Base-by-base conservation (phyloP, 2,888 invertebrate genomes). In the Meiosimyza decipiens region DNA sequence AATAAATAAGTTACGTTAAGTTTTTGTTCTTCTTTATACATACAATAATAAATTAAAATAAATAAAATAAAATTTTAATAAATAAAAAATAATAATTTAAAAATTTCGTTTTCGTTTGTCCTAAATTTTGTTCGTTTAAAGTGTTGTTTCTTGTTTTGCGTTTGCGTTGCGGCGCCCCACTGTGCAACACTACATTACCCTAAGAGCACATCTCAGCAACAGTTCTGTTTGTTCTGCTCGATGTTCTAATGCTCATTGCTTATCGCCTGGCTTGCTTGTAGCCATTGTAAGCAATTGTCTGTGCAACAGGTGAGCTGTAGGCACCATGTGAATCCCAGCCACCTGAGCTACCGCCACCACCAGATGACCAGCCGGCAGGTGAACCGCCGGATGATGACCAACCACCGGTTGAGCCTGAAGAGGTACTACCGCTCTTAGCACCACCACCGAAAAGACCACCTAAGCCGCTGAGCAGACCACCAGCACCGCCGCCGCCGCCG, bases 291-390 rank as follows among this genome's bases (percentile, higher is more conserved):
- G 89, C 89, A 72, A 89, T 81, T 51, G 88, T 85, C 82, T 89
- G 89, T 65, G 88, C 89, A 72, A 88, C 87, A 60, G 89, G 89
- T 71, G 88, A 85, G 77, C 89, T 88, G 83, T 89, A 89, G 74
- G 89, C 87, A 49, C 89, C 89, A 74, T 89, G 86, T 49, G 86
- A 79, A 71, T 87, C 87, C 85, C 88, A 88, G 77, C 87, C 87
- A 55, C 82, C 81, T 75, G 75, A 79, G 69, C 76, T 80, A 71
- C 80, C 80, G 71, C 82, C 82, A 73, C 83, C 81, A 18, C 85
- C 83, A 83, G 84, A 85, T 72, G 87, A 87, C 55, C 74, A 76
- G 52, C 77, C 74, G 75, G 73, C 71, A 70, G 79, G 76, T 18
- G 78, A 71, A 22, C 83, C 83, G 60, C 84, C 83, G 71, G 83